These are phyloP conservation scores for Drosophila maculinotata DNA, from an alignment of 2,888 invertebrate genomes.

Conservation along the genomic window DNA sequence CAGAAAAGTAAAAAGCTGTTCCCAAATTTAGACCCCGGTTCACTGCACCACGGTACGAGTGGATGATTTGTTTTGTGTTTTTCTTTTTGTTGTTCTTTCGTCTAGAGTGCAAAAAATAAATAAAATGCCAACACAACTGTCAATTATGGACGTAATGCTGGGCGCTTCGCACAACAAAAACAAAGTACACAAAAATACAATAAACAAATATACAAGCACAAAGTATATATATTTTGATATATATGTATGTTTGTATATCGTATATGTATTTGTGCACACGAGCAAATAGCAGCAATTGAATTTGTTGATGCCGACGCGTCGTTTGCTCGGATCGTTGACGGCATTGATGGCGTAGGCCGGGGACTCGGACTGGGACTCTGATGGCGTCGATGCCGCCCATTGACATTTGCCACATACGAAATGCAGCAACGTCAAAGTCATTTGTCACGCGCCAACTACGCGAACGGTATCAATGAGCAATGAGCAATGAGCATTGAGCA, in stretches of 20 bases:
- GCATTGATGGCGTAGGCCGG: constrained; percentile 72
- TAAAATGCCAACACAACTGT: constrained; percentile 72
- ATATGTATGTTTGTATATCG: constrained; percentile 18
- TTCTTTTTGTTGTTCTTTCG: constrained; percentile 19
- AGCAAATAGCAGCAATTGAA: constrained; percentile 72
- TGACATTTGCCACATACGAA: constrained; percentile 62
- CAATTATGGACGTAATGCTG: constrained; percentile 67
- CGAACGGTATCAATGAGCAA: constrained; percentile 68
- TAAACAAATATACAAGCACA: constrained; percentile 34
- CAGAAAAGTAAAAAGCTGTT: constrained; percentile 61
- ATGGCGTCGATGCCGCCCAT: constrained; percentile 46
- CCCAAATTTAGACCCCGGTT: constrained; percentile 73
- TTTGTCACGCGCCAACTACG: constrained; percentile 72
- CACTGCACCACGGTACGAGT: constrained; percentile 55
- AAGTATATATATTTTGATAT: constrained; percentile 1
- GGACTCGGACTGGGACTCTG: too few relatives aligned
- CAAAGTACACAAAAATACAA: constrained; percentile 15
- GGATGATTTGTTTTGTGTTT: too few relatives aligned
- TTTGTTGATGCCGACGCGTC: constrained; percentile 56
- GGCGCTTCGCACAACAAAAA: constrained; percentile 40
- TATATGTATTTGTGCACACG: constrained; percentile 18
- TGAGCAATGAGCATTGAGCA: too few relatives aligned
- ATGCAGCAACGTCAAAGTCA: constrained; percentile 79
- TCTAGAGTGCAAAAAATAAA: constrained; percentile 48
- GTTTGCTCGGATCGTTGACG: constrained; percentile 38